Base-by-base conservation (phyloP, 2,113 vertebrate species). In the Caloenas nicobarica region DNA sequence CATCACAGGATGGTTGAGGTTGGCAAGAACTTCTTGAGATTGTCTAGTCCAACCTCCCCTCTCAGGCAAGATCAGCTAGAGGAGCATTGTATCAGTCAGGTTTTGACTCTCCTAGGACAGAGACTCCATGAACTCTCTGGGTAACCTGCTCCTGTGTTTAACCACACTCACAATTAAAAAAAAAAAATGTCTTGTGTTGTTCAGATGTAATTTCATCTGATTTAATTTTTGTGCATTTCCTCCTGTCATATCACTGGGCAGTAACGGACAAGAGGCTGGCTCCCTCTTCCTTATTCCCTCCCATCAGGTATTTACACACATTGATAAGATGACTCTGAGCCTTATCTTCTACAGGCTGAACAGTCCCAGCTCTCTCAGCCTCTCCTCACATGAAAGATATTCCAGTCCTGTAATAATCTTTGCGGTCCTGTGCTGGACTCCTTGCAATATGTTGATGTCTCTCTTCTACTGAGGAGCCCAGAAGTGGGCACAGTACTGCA, bases 21-120 rank as follows among this genome's bases (percentile, higher is more conserved):
- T 83, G 44, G 23, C 29, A 77, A 65, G 33, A 68, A 84, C 16
- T 31, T 81, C 76, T 70, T 70, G 62, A 76, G 13, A 53, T 12
- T 3, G 1, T 8, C 21, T 64, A 69, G 11, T 34, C 38, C 51
- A n/a, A 68, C 8, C 9, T 13, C 9, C 7, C 3, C 3, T 6
- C 21, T 58, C 14, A 40, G 70, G 28, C 8, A 64, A 33, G n/a
- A 86, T 64, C 38, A 58, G 22, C 44, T 65, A 74, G 4, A 81
- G 17, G 10, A 70, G 62, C 13, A 70, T 31, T 5, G 0, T 61
- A 29, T 44, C 34, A 51, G 31, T 14, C 1, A 0, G 13, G 19
- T 34, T 76, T 64, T 76, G 50, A 76, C 24, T 18, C 11, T 66
- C 11, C 12, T 31, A 69, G 29, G 19, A 69, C 3, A 2, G 24